Evolutionary conservation across 2,797 vertebrate genomes (phyloP).

Genomic region (Adelosebastes latens): DNA sequence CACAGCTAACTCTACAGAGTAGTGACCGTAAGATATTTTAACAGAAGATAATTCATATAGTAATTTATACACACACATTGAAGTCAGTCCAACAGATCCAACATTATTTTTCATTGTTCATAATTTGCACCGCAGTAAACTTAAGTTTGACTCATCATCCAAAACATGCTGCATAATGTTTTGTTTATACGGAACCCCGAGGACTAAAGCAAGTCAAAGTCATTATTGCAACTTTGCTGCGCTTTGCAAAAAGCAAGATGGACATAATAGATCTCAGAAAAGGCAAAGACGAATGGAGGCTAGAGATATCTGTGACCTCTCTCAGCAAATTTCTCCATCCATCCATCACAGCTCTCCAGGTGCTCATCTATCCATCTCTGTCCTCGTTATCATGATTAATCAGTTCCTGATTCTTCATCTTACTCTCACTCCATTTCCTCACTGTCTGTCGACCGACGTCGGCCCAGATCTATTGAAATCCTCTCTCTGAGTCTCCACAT

Average conservation of each 20-base stretch:
- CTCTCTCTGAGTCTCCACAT: slow-evolving; percentile 17
- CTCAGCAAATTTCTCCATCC: slow-evolving; percentile 40
- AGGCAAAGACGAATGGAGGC: slow-evolving; percentile 25
- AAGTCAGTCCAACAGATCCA: background rate
- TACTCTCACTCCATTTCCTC: slow-evolving; percentile 34
- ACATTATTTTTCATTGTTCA: slow-evolving; percentile 13
- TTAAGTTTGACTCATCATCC: background rate
- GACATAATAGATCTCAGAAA: slow-evolving; percentile 20
- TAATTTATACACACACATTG: background rate
- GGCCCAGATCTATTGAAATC: slow-evolving; percentile 15
- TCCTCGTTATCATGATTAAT: slow-evolving; percentile 70
- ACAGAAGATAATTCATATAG: background rate
- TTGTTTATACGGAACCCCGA: slow-evolving; percentile 15
- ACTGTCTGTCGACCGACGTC: slow-evolving; percentile 9
- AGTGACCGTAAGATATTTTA: background rate
- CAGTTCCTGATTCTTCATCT: slow-evolving; percentile 48
- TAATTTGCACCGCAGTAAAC: slow-evolving; percentile 5
- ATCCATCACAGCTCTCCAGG: slow-evolving; percentile 54
- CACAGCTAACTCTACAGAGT: background rate
- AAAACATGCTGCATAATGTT: slow-evolving; percentile 9
- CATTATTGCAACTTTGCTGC: slow-evolving; percentile 15
- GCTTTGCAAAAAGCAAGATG: slow-evolving; percentile 6
- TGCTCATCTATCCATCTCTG: slow-evolving; percentile 62
- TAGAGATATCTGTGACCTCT: slow-evolving; percentile 10
- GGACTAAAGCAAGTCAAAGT: slow-evolving; percentile 11